Conservation (phyloP, 1,140 invertebrate species). For the Leptoteleia sp. region DNA sequence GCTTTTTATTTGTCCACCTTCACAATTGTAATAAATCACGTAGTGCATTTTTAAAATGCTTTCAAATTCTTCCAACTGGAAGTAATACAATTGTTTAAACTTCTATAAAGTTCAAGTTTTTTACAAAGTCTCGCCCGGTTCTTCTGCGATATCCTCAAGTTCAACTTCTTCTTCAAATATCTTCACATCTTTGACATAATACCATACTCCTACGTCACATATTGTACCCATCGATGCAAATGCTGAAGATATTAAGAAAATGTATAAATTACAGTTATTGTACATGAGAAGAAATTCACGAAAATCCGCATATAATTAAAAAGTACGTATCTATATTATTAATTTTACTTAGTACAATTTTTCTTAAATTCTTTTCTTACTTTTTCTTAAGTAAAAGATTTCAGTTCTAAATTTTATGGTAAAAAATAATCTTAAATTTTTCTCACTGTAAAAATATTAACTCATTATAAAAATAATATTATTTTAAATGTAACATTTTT, state of each 20-base stretch:
- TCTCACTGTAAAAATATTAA: too few species aligned
- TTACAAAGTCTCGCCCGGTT: slow-evolving; percentile 74
- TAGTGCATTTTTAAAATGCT: slow-evolving; percentile 43
- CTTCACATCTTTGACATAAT: slow-evolving; percentile 86
- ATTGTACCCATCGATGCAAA: slow-evolving; percentile 85
- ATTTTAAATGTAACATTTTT: too few species aligned
- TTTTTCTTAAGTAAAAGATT: too few species aligned
- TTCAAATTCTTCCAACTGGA: slow-evolving; percentile 40
- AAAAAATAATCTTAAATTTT: too few species aligned
- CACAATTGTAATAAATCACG: slow-evolving; percentile 24
- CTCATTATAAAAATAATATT: too few species aligned
- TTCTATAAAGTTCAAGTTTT: slow-evolving; percentile 38
- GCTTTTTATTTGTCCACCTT: slow-evolving; percentile 32
- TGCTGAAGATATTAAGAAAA: slow-evolving; percentile 71
- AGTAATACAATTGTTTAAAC: slow-evolving; percentile 34
- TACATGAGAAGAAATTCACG: too few species aligned
- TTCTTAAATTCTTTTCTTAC: too few species aligned
- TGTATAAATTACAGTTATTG: too few species aligned
- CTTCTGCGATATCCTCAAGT: slow-evolving; percentile 79
- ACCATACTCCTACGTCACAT: slow-evolving; percentile 86
- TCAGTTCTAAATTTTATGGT: too few species aligned
- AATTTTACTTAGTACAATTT: too few species aligned
- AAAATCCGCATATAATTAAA: too few species aligned
- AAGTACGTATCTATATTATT: too few species aligned
- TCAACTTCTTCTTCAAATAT: slow-evolving; percentile 86